Conservation (phyloP, 2,888 invertebrate species). For the Drosophila percnosoma region DNA sequence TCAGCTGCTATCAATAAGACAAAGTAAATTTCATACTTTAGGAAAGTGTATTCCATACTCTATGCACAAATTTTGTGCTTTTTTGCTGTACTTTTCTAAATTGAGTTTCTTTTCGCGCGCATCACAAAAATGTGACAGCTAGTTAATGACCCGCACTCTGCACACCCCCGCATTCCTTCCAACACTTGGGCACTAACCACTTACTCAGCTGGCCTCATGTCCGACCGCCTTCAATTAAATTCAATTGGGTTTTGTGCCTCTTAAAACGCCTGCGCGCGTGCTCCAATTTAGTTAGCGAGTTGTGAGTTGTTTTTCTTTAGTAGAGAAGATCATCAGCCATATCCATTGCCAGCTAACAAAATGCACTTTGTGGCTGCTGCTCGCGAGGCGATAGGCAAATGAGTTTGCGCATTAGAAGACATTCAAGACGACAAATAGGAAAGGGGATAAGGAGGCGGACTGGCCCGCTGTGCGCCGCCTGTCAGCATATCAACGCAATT, state of each 20-base stretch:
- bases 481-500: conserved; percentile 79
- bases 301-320: conserved; percentile 8
- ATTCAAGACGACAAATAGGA: not conserved
- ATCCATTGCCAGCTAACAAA: conserved; percentile 51
- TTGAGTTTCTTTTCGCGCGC: conserved; percentile 59
- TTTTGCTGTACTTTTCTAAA: conserved; percentile 43
- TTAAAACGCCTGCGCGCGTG: conserved; percentile 77
- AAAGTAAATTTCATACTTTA: not conserved
- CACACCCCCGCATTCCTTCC: not conserved
- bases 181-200: conserved; percentile 3
- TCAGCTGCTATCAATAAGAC: not conserved
- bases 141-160: conserved; percentile 56
- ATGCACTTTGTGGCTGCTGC: conserved; percentile 65
- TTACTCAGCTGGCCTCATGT: conserved; percentile 25
- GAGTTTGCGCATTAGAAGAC: conserved; percentile 71
- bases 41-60: conserved; percentile 35
- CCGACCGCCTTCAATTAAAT: conserved; percentile 72
- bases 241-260: conserved; percentile 72
- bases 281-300: conserved; percentile 70
- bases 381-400: conserved; percentile 69
- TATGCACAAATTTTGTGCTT: not conserved
- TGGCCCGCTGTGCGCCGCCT: conserved; percentile 69
- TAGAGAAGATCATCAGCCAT: conserved; percentile 33
- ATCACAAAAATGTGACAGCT: conserved; percentile 75
- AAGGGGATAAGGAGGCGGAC: not conserved